These are phyloP conservation scores for Tetramorium alpestre DNA, from an alignment of 1,140 invertebrate species.

Conservation along the genomic window DNA sequence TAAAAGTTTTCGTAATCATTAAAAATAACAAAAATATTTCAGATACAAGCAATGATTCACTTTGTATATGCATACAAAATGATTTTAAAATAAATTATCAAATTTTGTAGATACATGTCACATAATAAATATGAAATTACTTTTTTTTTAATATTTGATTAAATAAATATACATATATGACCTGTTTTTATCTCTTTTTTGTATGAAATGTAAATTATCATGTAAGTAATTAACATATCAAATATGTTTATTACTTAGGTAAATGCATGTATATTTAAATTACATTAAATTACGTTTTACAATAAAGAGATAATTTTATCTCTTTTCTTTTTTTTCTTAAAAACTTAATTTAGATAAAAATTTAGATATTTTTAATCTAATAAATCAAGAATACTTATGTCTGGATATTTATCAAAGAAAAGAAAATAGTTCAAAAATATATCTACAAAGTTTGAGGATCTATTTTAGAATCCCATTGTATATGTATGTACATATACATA, in stretches of 20 bases:
- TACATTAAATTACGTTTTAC: not conserved
- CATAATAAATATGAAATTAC: slow-evolving; percentile 62
- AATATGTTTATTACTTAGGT: too few relatives aligned
- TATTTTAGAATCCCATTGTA: slow-evolving; percentile 33
- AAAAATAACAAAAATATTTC: not conserved
- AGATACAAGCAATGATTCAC: slow-evolving; percentile 22
- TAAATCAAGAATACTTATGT: slow-evolving; percentile 4
- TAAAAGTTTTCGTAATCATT: not conserved
- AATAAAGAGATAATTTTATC: not conserved
- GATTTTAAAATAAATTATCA: slow-evolving; percentile 20
- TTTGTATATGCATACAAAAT: slow-evolving; percentile 21
- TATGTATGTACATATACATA: slow-evolving; percentile 52
- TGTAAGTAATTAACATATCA: too few relatives aligned
- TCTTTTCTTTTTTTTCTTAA: not conserved
- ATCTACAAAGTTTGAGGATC: slow-evolving; percentile 9
- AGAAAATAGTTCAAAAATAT: not conserved
- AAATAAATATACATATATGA: not conserved
- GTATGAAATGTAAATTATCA: not conserved
- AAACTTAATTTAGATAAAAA: not conserved
- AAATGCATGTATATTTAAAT: not conserved
- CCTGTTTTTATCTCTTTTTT: not conserved
- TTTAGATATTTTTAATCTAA: not conserved
- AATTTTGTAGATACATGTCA: slow-evolving; percentile 7
- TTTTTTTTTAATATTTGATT: slow-evolving; percentile 52
- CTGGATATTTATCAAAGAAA: not conserved